Conservation (phyloP, 2,113 vertebrate genomes). For the Triplophysa rosa region DNA sequence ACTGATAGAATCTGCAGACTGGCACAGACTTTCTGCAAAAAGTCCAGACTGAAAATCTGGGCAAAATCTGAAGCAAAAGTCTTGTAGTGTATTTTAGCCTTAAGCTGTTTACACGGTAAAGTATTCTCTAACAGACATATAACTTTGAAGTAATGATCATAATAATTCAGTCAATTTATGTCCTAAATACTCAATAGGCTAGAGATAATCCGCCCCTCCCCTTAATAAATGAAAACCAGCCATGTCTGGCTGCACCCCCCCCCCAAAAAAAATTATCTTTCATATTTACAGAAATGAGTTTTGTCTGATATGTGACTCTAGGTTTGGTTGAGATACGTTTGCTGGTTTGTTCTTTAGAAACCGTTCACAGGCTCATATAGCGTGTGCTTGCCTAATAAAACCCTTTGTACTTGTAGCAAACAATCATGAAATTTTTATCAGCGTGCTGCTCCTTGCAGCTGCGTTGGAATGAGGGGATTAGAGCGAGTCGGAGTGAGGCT, state of each 20-base stretch:
- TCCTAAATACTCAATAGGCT: background rate
- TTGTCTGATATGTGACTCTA: background rate
- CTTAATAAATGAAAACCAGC: conserved; percentile 7
- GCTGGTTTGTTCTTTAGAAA: background rate
- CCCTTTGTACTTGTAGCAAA: conserved; percentile 36
- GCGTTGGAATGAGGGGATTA: conserved; percentile 35
- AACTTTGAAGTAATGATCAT: conserved; percentile 27
- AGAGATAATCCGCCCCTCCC: conserved; percentile 28
- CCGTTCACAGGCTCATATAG: background rate
- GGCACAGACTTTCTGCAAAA: too few species aligned
- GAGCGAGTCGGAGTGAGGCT: background rate
- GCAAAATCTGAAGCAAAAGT: background rate
- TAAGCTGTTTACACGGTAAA: conserved; percentile 40
- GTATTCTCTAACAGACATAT: background rate
- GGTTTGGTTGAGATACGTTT: background rate
- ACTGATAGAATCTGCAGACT: too few species aligned
- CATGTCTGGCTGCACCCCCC: background rate
- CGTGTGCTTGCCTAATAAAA: background rate
- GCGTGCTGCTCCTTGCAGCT: conserved; percentile 24
- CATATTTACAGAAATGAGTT: background rate
- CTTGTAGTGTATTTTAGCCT: background rate
- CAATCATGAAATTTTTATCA: conserved; percentile 53
- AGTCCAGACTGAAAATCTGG: too few species aligned
- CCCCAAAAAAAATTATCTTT: background rate
- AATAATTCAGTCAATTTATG: conserved; percentile 42